Percentiles rank a stretch among this genome's conserved stretches.
Evolutionary conservation across 2,888 invertebrate species (phyloP).

Genomic region (Brachyptera risi): DNA sequence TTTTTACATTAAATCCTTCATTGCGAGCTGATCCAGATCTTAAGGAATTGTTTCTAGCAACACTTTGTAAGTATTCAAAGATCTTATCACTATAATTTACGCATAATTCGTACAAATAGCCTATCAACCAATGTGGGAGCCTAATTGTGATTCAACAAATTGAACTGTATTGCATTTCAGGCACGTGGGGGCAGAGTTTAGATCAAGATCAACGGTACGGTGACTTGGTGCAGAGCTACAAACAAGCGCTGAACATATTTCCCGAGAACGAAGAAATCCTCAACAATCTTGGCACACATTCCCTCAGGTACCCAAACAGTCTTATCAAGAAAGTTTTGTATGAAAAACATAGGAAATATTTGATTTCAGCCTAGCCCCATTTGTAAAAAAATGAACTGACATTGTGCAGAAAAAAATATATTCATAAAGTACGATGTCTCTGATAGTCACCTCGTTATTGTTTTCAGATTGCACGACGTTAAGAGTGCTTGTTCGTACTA

Average conservation of each 20-base stretch:
- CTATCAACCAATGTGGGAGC: background rate
- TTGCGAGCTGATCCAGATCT: conserved; percentile 33
- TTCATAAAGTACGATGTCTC: no score
- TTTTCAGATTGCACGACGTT: conserved; percentile 52
- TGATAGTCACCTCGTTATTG: no score
- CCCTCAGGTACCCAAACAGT: conserved; percentile 46
- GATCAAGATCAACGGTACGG: conserved; percentile 40
- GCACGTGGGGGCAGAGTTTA: conserved; percentile 38
- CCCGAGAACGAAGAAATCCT: conserved; percentile 48
- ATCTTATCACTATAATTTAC: background rate
- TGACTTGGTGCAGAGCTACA: conserved; percentile 44
- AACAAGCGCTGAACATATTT: conserved; percentile 47
- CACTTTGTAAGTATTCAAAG: conserved; percentile 34
- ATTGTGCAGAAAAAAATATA: background rate
- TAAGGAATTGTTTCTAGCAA: conserved; percentile 37
- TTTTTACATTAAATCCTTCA: conserved; percentile 38
- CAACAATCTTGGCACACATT: conserved; percentile 50
- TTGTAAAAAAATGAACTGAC: background rate
- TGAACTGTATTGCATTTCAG: conserved; percentile 30
- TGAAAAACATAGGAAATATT: background rate
- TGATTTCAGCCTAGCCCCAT: background rate
- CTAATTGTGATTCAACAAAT: background rate
- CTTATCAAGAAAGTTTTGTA: background rate
- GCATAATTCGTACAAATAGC: background rate
- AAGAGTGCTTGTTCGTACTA: conserved; percentile 57